phyloP scores from a whole-genome alignment of 2,113 vertebrate species.

The Lethenteron camtschaticum region DNA sequence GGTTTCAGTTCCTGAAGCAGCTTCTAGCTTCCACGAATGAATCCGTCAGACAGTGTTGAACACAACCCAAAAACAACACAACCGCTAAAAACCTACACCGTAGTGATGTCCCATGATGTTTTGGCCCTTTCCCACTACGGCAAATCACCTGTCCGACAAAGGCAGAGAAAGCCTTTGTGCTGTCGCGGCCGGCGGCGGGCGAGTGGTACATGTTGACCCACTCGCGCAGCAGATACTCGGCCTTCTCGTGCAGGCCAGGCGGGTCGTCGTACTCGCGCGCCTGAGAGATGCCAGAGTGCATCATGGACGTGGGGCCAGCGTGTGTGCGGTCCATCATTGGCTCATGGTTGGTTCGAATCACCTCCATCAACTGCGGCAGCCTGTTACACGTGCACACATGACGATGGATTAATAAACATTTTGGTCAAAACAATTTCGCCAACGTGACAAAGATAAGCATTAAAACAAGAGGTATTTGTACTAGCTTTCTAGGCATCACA shows the following conservation, averaged over 20 bases:
- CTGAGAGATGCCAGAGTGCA: slow-evolving; percentile 97
- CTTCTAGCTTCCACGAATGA: no score
- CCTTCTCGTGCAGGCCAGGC: slow-evolving; percentile 85
- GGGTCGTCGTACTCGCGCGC: slow-evolving; percentile 95
- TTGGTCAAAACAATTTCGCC: neutral
- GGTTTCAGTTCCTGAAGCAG: no score
- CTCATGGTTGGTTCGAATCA: slow-evolving; percentile 92
- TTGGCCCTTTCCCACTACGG: no score
- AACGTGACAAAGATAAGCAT: no score
- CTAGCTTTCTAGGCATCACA: neutral
- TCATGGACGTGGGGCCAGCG: slow-evolving; percentile 96
- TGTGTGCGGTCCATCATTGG: slow-evolving; percentile 97
- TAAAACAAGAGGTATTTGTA: neutral
- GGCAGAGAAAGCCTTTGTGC: slow-evolving; percentile 98
- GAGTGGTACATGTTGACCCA: slow-evolving; percentile 99
- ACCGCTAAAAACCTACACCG: no score
- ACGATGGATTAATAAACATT: slow-evolving; percentile 1
- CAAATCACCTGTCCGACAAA: slow-evolving; percentile 80
- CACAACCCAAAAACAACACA: no score
- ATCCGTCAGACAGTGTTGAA: no score
- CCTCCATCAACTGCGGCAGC: slow-evolving; percentile 92
- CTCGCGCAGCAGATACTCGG: slow-evolving; percentile 83
- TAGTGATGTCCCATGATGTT: no score
- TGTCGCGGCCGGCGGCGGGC: slow-evolving; percentile 82
- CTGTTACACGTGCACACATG: slow-evolving; percentile 19